phyloP scores from a whole-genome alignment of 2,797 vertebrate species.

The Chelidonichthys spinosus region DNA sequence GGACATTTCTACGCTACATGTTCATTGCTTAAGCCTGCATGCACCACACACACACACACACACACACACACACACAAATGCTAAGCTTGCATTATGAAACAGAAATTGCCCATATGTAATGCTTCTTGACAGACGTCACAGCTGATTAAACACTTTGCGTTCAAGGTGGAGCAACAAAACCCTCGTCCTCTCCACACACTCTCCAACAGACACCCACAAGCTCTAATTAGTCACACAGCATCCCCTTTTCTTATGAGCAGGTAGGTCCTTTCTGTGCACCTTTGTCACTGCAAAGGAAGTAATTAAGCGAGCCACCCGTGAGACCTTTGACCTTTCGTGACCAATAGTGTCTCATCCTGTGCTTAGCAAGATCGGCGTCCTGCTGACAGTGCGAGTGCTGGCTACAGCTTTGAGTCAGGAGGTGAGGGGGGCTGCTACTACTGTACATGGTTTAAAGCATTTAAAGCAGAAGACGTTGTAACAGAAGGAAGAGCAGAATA shows the following conservation, averaged over 20 bases:
- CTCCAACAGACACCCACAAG: constrained; percentile 3
- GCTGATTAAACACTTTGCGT: constrained; percentile 25
- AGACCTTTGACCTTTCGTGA: constrained; percentile 50
- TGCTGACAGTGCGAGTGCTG: constrained; percentile 33
- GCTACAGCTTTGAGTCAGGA: neutral
- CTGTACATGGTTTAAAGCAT: neutral
- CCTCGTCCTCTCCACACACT: neutral
- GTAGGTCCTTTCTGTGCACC: constrained; percentile 13
- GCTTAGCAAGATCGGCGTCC: neutral
- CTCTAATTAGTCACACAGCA: constrained; percentile 26
- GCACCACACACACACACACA: too few species aligned
- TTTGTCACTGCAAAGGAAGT: constrained; percentile 25
- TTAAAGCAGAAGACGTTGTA: neutral
- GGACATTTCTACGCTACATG: constrained; percentile 15
- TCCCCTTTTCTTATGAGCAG: constrained; percentile 16
- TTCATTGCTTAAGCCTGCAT: neutral
- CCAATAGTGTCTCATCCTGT: constrained; percentile 15
- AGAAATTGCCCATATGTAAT: constrained; percentile 12
- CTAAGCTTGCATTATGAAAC: constrained; percentile 21
- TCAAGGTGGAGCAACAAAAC: neutral
- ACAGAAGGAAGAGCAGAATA: neutral
- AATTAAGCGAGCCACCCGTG: constrained; percentile 42
- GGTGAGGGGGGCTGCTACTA: neutral
- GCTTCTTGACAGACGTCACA: constrained; percentile 35
- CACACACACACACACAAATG: constrained; percentile 18